phyloP scores from a whole-genome alignment of 2,113 vertebrate species.

The Cavia porcellus region DNA sequence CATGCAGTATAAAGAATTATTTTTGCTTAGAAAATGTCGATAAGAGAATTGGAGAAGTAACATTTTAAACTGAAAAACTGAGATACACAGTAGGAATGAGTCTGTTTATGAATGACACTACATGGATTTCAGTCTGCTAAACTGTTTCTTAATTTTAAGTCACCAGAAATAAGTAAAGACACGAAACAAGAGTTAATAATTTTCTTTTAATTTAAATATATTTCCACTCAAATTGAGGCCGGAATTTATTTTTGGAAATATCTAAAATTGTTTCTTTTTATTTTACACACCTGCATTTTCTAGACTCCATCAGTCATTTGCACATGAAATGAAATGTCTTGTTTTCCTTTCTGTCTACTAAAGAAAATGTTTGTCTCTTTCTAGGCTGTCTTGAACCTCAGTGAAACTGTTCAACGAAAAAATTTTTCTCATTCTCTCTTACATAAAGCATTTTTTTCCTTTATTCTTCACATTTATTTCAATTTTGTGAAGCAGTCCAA shows the following conservation, averaged over 20 bases:
- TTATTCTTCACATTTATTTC: constrained; percentile 49
- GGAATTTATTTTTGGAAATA: constrained; percentile 53
- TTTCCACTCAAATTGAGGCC: constrained; percentile 59
- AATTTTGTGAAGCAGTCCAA: neutral
- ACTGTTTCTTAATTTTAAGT: constrained; percentile 41
- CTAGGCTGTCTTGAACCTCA: neutral
- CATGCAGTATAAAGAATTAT: rapidly evolving
- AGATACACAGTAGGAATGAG: neutral
- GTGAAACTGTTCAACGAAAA: constrained; percentile 15
- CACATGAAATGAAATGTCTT: constrained; percentile 27
- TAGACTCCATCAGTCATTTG: neutral
- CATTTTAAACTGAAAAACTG: neutral
- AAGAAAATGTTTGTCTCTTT: neutral
- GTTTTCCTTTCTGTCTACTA: neutral
- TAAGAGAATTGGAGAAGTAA: neutral
- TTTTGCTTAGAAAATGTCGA: neutral
- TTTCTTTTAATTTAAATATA: constrained; percentile 50
- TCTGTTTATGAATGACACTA: constrained; percentile 44
- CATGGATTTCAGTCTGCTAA: neutral
- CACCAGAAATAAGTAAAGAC: constrained; percentile 32
- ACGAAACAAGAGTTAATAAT: constrained; percentile 54
- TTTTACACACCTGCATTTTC: constrained; percentile 55
- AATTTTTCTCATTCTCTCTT: constrained; percentile 25
- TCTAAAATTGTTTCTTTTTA: constrained; percentile 54
- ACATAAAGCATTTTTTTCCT: neutral